Base-by-base conservation (phyloP, 2,888 invertebrate genomes). In the Drosophila quinaria region DNA sequence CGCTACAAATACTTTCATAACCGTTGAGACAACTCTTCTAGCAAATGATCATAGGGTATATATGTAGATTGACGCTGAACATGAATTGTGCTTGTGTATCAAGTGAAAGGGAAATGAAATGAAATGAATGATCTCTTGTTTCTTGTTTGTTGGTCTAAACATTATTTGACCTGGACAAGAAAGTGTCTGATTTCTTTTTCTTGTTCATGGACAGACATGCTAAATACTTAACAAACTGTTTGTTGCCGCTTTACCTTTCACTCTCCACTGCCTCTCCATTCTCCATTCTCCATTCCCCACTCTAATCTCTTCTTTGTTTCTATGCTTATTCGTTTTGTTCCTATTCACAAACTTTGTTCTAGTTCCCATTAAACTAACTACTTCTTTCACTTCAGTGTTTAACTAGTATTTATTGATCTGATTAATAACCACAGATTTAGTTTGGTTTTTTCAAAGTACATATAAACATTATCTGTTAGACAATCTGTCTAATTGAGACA, bases 51-150 rank as follows among this genome's bases (percentile, higher is more conserved):
- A n/a, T 52, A 39, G 58, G 49, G 49, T 42, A 42, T 61, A 61
- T 31, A 31, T 42, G 49, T 42, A 19, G 56, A 58, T 35, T 31
- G 29, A 37, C 37, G 22, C n/a, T 9, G 19, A n/a, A 25, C 19
- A 17, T 19, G 29, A 46, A 56, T 25, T 25, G 29, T n/a, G 17
- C 10, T 33, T 15, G 54, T 55, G 15, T 47, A 49, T 55, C 49
- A 63, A 75, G 75, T 75, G 75, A 75, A 75, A 78, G 75, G 75
- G 78, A 76, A 76, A 78, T 78, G 62, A 72, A 75, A 78, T 78
- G 62, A 71, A 39, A 29, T 29, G 29, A 29, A 39, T 52, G 60
- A 69, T 68, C 44, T 64, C 44, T 56, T 51, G 41, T 60, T 41
- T 42, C 37, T 55, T 55, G 73, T 29, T 8, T 42, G 33, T 55